Conservation (phyloP, 2,113 vertebrate genomes). For the Microtus oregoni region DNA sequence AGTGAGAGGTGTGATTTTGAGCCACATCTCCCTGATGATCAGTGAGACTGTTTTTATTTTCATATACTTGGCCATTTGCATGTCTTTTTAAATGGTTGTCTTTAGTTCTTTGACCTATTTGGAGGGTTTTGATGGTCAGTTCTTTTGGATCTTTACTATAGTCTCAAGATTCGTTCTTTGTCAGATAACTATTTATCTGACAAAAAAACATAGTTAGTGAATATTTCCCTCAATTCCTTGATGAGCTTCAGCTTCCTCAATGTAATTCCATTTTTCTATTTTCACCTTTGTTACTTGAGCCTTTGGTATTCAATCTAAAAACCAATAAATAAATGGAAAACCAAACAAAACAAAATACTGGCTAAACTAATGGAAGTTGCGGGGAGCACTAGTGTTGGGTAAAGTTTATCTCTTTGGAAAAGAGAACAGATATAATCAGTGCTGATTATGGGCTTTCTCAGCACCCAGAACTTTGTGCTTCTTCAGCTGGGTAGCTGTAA, state of each 20-base stretch:
- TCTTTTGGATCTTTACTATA: background rate
- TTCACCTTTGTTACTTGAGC: background rate
- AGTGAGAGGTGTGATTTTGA: background rate
- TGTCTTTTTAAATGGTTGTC: background rate
- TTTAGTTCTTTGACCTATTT: background rate
- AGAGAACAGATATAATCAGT: background rate
- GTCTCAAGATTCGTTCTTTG: background rate
- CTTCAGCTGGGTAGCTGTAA: background rate
- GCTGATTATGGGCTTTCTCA: background rate
- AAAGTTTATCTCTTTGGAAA: background rate
- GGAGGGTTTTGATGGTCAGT: background rate
- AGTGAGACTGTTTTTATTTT: background rate
- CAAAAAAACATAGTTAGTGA: background rate
- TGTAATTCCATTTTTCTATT: background rate
- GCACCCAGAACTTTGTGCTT: background rate
- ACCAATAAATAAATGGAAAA: background rate
- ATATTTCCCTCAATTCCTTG: background rate
- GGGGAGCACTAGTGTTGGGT: background rate
- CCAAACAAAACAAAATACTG: background rate
- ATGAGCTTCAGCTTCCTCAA: background rate
- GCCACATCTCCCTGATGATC: background rate
- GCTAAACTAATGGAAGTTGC: background rate
- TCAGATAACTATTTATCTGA: no score
- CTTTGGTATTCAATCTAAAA: background rate
- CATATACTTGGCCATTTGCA: background rate